A percentile compares a stretch with the other conserved stretches of the same genome.
Evolutionary conservation across 1,140 invertebrate genomes (phyloP).

Genomic region (Drosophila seguyi): DNA sequence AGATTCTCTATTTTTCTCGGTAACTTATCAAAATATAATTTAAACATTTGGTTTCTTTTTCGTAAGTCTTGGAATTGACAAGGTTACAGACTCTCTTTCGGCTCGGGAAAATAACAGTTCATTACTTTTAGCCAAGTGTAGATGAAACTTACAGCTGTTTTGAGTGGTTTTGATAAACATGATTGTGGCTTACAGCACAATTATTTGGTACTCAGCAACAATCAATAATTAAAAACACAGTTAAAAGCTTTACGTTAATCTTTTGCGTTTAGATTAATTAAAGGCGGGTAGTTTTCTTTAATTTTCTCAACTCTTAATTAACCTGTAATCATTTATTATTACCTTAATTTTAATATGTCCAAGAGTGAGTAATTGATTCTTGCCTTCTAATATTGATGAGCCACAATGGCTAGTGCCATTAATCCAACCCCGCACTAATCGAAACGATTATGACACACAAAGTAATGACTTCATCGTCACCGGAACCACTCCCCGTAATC

Average conservation of each 20-base stretch:
- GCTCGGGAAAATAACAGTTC: too few species aligned
- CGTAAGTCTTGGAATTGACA: too few species aligned
- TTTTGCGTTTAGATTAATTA: too few species aligned
- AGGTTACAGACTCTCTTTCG: too few species aligned
- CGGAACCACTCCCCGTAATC: constrained; percentile 14
- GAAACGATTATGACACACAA: background rate
- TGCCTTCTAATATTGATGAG: background rate
- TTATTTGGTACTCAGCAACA: too few species aligned
- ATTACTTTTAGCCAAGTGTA: too few species aligned
- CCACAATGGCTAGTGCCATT: background rate
- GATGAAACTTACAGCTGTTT: too few species aligned
- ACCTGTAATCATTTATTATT: background rate
- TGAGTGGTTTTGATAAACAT: too few species aligned
- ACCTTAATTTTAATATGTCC: background rate
- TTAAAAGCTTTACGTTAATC: too few species aligned
- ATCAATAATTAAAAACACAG: too few species aligned
- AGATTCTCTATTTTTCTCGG: background rate
- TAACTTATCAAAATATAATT: background rate
- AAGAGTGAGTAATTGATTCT: background rate
- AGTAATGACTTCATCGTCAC: constrained; percentile 31
- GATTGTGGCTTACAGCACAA: too few species aligned
- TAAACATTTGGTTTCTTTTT: background rate
- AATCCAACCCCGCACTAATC: background rate
- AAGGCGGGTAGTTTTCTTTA: too few species aligned
- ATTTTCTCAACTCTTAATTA: background rate